A percentile compares a stretch with the other conserved stretches of the same genome.
These are phyloP conservation scores for Gambelia wislizenii DNA, from an alignment of 2,797 vertebrate genomes.

Conservation along the genomic window DNA sequence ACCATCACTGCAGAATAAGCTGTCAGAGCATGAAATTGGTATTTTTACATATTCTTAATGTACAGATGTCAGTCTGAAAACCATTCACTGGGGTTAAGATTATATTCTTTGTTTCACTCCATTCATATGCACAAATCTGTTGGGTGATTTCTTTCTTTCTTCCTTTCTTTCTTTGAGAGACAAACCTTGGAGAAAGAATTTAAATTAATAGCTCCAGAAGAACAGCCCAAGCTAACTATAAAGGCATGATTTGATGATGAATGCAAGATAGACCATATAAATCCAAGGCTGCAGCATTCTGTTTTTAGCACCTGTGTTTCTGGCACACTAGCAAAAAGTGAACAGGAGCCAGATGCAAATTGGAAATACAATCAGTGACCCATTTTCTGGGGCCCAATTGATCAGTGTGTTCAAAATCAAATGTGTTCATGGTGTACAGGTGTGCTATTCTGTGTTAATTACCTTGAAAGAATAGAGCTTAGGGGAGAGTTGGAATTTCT, in stretches of 20 bases:
- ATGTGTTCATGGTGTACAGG: constrained; percentile 68
- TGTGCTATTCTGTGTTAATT: constrained; percentile 68
- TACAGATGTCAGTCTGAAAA: constrained; percentile 81
- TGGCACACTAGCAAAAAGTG: constrained; percentile 61
- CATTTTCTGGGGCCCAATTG: constrained; percentile 64
- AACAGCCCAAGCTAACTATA: constrained; percentile 59
- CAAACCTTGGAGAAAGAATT: constrained; percentile 65
- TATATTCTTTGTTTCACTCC: constrained; percentile 74
- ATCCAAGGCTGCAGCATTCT: constrained; percentile 35
- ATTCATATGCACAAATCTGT: constrained; percentile 57
- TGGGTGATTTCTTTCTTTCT: constrained; percentile 53
- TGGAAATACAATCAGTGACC: constrained; percentile 63
- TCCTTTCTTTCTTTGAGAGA: constrained; percentile 34
- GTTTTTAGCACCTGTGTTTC: constrained; percentile 61
- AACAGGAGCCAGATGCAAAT: constrained; percentile 64
- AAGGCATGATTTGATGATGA: constrained; percentile 19
- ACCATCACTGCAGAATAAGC: constrained; percentile 78
- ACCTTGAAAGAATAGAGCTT: constrained; percentile 59
- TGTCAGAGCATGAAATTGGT: constrained; percentile 84
- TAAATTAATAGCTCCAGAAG: constrained; percentile 52
- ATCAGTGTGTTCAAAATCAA: constrained; percentile 67
- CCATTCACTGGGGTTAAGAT: constrained; percentile 68
- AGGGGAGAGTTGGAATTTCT: constrained; percentile 39
- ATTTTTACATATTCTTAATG: constrained; percentile 82
- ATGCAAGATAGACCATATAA: constrained; percentile 23